Evolutionary conservation across 2,888 invertebrate genomes (phyloP), one percentile per base, ranked within the genome.

Genomic region (Eutolmus rufibarbis): DNA sequence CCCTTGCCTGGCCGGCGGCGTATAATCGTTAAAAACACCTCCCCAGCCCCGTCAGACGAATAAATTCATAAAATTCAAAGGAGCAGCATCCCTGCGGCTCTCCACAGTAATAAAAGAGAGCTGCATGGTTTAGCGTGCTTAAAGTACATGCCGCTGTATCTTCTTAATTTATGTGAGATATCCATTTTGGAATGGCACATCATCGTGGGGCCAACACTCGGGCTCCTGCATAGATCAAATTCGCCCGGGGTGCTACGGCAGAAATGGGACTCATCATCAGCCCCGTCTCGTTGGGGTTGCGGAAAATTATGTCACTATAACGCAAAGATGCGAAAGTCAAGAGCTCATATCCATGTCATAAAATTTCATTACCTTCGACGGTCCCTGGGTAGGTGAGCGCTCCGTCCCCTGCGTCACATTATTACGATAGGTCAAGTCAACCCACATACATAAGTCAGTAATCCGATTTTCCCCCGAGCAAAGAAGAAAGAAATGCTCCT

Each of bases 351-450:
- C 82, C 82, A 82, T 57, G 31, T 82, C 57, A 82, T 82, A 82
- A 82, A 82, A 82, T 82, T 82, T 82, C 82, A 82, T 82, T 82
- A 82, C 57, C 82, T n/a, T 66, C 37, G 57, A 19, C 57, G 37
- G 56, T 66, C 37, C 34, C 34, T 14, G 82, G 56, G 23, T 57
- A 82, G 82, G 57, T 57, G 82, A 57, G 66, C 57, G 57, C 57
- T 66, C 82, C 31, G 56, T 82, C 82, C 82, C 66, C 23, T 19
- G 82, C 4, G 82, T 66, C 82, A n/a, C 57, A 82, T 82, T 82
- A 82, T 82, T 82, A 82, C 82, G 82, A 82, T 82, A 82, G 82
- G 82, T 82, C 85, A 85, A 74, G 85, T 85, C 85, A 85, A 74
- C 74, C 85, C 40, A 74, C 85, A 85, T 85, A 74, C 85, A 85